Evolutionary conservation across 2,113 vertebrate species (phyloP).

Genomic region (Trichechus manatus): DNA sequence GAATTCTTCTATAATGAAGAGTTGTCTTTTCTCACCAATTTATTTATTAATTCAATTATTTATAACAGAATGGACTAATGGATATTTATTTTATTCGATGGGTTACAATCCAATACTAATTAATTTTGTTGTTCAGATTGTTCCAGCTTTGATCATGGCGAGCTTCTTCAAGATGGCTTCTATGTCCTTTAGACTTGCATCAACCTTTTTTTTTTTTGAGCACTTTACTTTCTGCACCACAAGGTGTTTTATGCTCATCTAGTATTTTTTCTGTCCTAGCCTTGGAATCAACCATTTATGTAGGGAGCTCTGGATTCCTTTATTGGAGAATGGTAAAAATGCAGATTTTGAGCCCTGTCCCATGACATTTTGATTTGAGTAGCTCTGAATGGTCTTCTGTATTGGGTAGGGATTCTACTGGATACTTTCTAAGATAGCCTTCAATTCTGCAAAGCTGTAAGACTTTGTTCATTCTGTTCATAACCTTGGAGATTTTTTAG

Average conservation of each 20-base stretch:
- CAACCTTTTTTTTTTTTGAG: not conserved
- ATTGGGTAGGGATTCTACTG: not conserved
- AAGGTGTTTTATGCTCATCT: not conserved
- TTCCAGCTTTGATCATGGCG: not conserved
- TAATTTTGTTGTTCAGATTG: not conserved
- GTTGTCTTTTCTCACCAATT: not conserved
- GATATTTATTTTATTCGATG: not conserved
- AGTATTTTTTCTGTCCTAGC: not conserved
- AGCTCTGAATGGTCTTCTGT: not conserved
- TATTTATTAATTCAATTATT: conserved; percentile 8
- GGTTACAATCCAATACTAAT: not conserved
- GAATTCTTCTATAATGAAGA: not conserved
- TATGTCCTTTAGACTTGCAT: not conserved
- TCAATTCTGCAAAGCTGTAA: not conserved
- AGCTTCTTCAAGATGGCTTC: not conserved
- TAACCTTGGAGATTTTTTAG: not conserved
- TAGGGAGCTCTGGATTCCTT: not conserved
- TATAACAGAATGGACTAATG: not conserved
- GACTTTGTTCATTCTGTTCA: not conserved
- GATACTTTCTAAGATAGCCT: not conserved
- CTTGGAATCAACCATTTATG: not conserved
- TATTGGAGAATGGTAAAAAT: conserved; percentile 5
- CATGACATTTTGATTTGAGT: not conserved
- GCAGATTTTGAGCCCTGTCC: not conserved
- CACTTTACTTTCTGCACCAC: not conserved